Evolutionary conservation across 2,888 invertebrate species (phyloP).

Genomic region (Pogonocherus hispidulus): DNA sequence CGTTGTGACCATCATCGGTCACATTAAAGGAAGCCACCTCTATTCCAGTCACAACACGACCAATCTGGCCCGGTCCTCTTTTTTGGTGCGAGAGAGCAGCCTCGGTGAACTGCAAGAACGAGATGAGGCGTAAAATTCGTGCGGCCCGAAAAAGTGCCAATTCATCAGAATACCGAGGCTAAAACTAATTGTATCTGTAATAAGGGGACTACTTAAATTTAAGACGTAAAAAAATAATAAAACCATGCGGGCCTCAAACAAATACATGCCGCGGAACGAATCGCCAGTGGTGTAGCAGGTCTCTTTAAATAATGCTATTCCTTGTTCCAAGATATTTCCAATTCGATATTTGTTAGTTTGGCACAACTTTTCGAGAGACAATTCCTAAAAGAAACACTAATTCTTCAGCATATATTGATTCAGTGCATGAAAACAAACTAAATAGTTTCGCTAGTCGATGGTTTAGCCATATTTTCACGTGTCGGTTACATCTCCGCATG

Average conservation of each 20-base stretch:
- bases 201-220: constrained; percentile 24
- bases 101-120: constrained; percentile 6
- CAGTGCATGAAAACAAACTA: no score
- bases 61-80: background rate
- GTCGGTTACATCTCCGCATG: no score
- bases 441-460: no score
- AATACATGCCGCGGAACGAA: constrained; percentile 22
- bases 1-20: background rate
- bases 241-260: constrained; percentile 27
- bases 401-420: no score
- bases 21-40: background rate
- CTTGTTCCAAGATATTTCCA: no score
- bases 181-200: constrained; percentile 29
- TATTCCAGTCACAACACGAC: background rate
- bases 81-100: constrained; percentile 1
- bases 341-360: no score
- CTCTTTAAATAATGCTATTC: no score
- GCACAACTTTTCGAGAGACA: no score
- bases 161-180: constrained; percentile 20
- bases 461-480: no score
- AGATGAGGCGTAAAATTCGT: constrained; percentile 18
- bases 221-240: constrained; percentile 25
- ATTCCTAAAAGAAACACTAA: no score
- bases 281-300: constrained; percentile 2
- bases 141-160: constrained; percentile 13